phyloP scores from a whole-genome alignment of 2,113 vertebrate genomes.

The Climacteris rufus region DNA sequence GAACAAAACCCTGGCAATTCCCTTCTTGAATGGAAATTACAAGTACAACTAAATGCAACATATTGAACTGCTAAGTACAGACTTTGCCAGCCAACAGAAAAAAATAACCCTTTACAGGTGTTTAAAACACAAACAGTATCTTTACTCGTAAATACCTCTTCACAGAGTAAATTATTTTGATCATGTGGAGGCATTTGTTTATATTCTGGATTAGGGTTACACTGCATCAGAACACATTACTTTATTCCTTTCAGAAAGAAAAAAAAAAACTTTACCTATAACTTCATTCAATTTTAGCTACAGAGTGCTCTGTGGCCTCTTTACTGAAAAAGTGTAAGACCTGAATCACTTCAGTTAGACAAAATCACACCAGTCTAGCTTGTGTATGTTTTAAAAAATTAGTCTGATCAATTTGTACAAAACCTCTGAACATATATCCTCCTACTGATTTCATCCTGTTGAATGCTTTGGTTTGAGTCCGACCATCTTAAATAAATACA shows the following conservation, averaged over 20 bases:
- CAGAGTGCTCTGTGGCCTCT: neutral
- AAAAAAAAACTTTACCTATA: neutral
- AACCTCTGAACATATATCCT: neutral
- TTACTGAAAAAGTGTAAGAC: neutral
- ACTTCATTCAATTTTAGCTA: neutral
- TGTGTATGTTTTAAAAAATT: neutral
- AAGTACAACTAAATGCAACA: neutral
- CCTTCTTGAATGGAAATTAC: neutral
- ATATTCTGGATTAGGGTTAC: neutral
- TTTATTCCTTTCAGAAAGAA: neutral
- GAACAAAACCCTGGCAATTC: neutral
- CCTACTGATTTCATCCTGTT: neutral
- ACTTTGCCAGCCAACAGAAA: neutral
- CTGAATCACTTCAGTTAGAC: neutral
- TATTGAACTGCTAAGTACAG: neutral
- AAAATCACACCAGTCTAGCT: neutral
- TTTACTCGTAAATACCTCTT: neutral
- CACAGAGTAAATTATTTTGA: neutral
- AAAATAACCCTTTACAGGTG: neutral
- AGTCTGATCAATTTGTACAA: neutral
- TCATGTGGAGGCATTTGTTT: neutral
- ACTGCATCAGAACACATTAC: neutral
- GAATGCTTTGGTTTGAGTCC: neutral
- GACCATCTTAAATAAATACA: neutral
- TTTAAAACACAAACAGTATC: neutral